phyloP scores from a whole-genome alignment of 2,113 vertebrate species.

The Rhea pennata region DNA sequence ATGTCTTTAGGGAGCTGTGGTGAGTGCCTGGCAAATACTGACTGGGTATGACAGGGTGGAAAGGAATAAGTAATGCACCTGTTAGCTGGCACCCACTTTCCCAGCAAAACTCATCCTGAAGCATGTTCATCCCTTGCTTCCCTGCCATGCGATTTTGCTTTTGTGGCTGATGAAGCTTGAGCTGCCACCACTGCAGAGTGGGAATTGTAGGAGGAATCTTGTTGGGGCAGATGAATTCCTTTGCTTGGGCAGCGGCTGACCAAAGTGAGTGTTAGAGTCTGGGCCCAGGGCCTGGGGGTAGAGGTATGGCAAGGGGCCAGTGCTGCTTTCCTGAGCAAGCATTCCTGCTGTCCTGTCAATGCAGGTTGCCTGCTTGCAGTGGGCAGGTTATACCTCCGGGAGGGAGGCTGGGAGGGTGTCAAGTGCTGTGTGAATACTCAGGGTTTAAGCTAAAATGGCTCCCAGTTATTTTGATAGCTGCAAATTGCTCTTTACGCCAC shows the following conservation, averaged over 20 bases:
- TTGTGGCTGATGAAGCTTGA: not conserved
- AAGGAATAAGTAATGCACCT: not conserved
- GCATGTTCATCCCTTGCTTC: not conserved
- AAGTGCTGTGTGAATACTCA: accelerated
- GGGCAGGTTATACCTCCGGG: not conserved
- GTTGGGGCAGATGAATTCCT: no score
- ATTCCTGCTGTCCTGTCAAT: not conserved
- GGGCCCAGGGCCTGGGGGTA: no score
- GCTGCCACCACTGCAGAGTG: not conserved
- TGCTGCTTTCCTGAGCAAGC: no score
- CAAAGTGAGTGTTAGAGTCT: no score
- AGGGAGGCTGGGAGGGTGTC: not conserved
- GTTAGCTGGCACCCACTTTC: not conserved
- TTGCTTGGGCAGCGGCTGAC: no score
- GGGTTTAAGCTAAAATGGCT: not conserved
- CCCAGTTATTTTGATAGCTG: not conserved
- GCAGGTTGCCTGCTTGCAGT: not conserved
- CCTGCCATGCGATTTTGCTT: not conserved
- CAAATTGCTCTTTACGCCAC: not conserved
- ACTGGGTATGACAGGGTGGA: not conserved
- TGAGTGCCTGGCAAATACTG: not conserved
- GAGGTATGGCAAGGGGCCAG: no score
- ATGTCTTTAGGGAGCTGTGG: not conserved
- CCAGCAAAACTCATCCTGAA: not conserved
- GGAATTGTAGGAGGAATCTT: not conserved